A percentile compares a stretch with the other conserved stretches of the same genome.
Evolutionary conservation across 1,140 invertebrate genomes (phyloP).

Genomic region (Stenopsyche tienmushanensis): DNA sequence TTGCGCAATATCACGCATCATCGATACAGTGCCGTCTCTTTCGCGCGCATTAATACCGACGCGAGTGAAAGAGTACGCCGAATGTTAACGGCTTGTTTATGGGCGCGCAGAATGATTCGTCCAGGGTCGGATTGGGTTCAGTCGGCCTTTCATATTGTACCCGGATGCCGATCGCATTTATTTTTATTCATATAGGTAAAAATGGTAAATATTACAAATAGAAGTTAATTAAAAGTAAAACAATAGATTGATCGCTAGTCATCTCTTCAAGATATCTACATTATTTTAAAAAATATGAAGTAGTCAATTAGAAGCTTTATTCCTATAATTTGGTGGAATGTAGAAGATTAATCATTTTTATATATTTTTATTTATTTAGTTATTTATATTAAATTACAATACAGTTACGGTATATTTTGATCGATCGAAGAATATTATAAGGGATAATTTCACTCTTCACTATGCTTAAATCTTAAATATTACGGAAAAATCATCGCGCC

Average conservation of each 20-base stretch:
- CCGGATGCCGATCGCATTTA: background rate
- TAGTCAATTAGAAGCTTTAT: conserved; percentile 33
- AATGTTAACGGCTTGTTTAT: no score
- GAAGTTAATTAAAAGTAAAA: conserved; percentile 22
- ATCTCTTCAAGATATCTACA: conserved; percentile 21
- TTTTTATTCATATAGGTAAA: conserved; percentile 2
- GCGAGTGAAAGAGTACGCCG: no score
- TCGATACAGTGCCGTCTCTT: no score
- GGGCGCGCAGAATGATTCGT: no score
- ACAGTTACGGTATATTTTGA: background rate
- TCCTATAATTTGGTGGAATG: conserved; percentile 29
- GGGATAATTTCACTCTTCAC: no score
- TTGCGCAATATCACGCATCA: no score
- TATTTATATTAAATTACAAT: conserved; percentile 15
- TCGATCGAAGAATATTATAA: background rate
- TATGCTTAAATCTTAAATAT: no score
- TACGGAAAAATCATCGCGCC: no score
- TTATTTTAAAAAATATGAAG: conserved; percentile 32
- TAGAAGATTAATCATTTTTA: background rate
- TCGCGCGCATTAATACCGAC: no score
- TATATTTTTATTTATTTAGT: conserved; percentile 11
- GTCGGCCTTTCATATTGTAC: background rate
- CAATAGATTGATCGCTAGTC: conserved; percentile 13
- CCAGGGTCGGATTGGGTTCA: no score
- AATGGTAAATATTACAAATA: conserved; percentile 4